Evolutionary conservation across 2,797 vertebrate species (phyloP).

Genomic region (Pristis pectinata): DNA sequence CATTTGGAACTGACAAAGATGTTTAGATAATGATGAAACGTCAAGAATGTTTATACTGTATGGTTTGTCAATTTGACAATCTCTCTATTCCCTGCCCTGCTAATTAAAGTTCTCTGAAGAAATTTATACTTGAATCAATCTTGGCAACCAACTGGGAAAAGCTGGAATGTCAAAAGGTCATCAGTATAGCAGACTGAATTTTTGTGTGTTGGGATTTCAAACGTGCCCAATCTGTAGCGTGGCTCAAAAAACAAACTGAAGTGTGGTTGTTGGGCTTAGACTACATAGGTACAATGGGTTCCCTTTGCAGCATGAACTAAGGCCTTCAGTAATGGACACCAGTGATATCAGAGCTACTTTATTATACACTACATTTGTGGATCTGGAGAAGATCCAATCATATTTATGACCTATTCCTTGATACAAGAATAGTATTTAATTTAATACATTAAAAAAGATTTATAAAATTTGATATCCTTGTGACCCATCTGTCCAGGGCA

Average conservation of each 20-base stretch:
- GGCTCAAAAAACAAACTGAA: too few species aligned
- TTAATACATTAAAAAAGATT: slow-evolving; percentile 39
- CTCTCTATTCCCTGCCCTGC: not conserved
- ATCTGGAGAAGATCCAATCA: slow-evolving; percentile 41
- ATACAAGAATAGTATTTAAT: slow-evolving; percentile 43
- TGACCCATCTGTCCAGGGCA: slow-evolving; percentile 34
- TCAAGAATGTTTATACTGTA: not conserved
- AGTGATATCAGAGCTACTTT: slow-evolving; percentile 40
- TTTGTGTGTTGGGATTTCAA: slow-evolving; percentile 7
- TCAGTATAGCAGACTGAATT: not conserved
- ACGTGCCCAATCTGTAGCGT: not conserved
- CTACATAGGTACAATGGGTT: not conserved
- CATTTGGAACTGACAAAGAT: not conserved
- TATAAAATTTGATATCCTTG: slow-evolving; percentile 39
- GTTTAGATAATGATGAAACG: not conserved
- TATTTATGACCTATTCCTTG: slow-evolving; percentile 44
- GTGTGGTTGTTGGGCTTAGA: not conserved
- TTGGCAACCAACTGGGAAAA: not conserved
- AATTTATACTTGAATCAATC: not conserved
- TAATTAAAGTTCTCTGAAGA: not conserved
- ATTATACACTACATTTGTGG: slow-evolving; percentile 41
- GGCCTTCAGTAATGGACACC: slow-evolving; percentile 46
- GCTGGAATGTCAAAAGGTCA: not conserved
- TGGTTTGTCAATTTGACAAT: not conserved
- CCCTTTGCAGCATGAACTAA: not conserved